Base-by-base conservation (phyloP, 2,113 vertebrate genomes). In the Alosa alosa region DNA sequence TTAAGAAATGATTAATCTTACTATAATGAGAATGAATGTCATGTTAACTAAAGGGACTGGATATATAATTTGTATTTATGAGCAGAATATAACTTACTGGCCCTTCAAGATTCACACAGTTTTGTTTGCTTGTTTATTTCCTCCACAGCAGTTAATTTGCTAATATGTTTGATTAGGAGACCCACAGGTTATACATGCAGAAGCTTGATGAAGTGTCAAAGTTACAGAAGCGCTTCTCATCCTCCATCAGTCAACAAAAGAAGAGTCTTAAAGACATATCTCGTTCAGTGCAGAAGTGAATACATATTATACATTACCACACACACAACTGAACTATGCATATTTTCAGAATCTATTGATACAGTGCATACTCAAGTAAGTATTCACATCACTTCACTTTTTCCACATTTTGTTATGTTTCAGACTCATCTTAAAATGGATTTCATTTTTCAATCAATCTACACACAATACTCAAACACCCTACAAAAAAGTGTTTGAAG, bases 201-300 rank as follows among this genome's bases (percentile, higher is more conserved):
- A 97, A 99, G 88, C 92, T 99, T 0, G 96, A 98, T 88, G 97
- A 99, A 90, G 90, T 99, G 17, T 97, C 95, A 88, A 96, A 96
- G 90, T 95, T 99, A 3, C 98, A 99, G 90, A 95, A 91, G 0
- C 94, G 64, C 15, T 97, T 97, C 88, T 95, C 95, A 20, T 93
- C 91, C 83, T 96, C 96, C 85, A 96, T 99, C 1, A 7, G 92
- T 0, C 89, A 82, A 44, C 97, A 99, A 91, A 96, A 95, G 89
- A 97, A 94, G 88, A 90, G 78, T 87, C 92, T 99, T 25, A 96
- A 95, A 84, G 96, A 97, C 3, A 88, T 97, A 47, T 95, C 95
- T 0, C 81, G 93, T 0, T 89, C 92, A 31, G 91, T 98, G 44
- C 95, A 92, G 45, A 95, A 92, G 98, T 98, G 87, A 88, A 95